Base-by-base conservation (phyloP, 2,113 vertebrate genomes). In the Phrynocephalus versicolor region DNA sequence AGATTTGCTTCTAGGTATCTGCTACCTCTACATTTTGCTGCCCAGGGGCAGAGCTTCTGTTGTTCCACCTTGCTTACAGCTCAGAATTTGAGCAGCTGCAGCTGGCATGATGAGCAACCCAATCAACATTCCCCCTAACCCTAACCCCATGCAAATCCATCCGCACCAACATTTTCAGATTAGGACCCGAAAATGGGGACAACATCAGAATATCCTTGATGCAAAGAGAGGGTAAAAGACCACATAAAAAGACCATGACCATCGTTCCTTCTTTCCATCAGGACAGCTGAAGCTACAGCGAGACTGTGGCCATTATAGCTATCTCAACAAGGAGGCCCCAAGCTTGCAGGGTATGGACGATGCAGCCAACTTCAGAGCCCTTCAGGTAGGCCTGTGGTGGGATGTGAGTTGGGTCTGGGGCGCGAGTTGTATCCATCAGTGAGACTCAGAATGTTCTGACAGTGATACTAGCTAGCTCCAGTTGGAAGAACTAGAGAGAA, bases 231-330 rank as follows among this genome's bases (percentile, higher is more conserved):
- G 39, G 1, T 9, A 1, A 13, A 21, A 15, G 19, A 25, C 8
- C 33, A 33, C 41, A 51, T 25, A 14, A 60, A n/a, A 27, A 39
- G 10, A 65, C 35, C 6, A 6, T 35, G 37, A 19, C 12, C 39
- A 51, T 16, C 2, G 2, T 37, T 51, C 23, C 30, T 41, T 67
- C 27, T 75, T 30, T 51, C 45, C 77, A 21, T 8, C 89, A 97
- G 97, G 91, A 89, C 91, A 94, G 82, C 92, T 97, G 79, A 96
- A 94, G 88, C 94, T 97, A 0, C 51, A 37, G 39, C 85, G 35
- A 64, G 94, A 96, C 45, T 88, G 84, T 1, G 33, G 33, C 7
- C 65, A 76, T 80, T 97, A 97, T 0, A 0, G 27, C 5, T 97
- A 97, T 88, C 90, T 97, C 81, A 93, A 94, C 58, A 5, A 0